phyloP scores from a whole-genome alignment of 1,140 invertebrate genomes.

The Spodoptera frugiperda region DNA sequence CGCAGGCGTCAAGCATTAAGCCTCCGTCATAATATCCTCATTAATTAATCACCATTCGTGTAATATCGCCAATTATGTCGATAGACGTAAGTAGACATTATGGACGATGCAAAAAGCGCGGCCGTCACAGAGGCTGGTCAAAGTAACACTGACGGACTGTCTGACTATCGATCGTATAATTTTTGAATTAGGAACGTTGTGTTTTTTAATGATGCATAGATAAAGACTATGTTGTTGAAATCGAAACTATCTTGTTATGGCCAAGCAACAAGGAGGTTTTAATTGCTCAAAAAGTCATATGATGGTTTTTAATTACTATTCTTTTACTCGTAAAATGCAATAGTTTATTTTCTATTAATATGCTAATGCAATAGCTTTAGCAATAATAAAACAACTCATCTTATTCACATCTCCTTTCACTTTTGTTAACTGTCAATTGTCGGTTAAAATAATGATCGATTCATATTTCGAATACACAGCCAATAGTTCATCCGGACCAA shows the following conservation, averaged over 20 bases:
- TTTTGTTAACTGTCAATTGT: not conserved
- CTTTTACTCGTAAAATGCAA: too few relatives aligned
- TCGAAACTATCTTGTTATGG: too few relatives aligned
- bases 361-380: not conserved
- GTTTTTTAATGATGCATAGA: conserved; percentile 1
- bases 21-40: conserved; percentile 20
- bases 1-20: conserved; percentile 35
- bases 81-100: conserved; percentile 27
- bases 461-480: conserved; percentile 5
- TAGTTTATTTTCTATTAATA: too few relatives aligned
- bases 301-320: too few relatives aligned
- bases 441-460: conserved; percentile 28
- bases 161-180: conserved; percentile 17
- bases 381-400: not conserved
- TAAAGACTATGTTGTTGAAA: not conserved
- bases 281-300: too few relatives aligned
- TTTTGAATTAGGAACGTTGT: conserved; percentile 16
- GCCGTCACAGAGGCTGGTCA: conserved; percentile 12
- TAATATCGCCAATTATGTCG: conserved; percentile 29
- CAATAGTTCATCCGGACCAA: conserved; percentile 7
- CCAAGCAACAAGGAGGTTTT: too few relatives aligned
- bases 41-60: conserved; percentile 34
- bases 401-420: not conserved
- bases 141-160: conserved; percentile 6
- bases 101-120: conserved; percentile 31